Evolutionary conservation across 2,113 vertebrate species (phyloP).

Genomic region (Microtus richardsoni): DNA sequence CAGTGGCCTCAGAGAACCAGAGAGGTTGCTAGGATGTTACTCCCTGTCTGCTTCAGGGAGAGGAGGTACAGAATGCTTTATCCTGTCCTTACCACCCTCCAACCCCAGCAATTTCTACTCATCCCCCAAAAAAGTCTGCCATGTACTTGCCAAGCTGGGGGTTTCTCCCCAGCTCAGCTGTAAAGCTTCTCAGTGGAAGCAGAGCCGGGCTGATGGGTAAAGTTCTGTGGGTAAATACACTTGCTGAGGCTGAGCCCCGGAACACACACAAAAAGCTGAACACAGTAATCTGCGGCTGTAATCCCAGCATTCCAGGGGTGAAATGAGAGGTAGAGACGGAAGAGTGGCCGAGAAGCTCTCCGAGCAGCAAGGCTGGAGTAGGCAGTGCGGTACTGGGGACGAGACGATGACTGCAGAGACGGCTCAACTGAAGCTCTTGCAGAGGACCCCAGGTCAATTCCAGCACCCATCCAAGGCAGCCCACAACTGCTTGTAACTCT

Average conservation of each 20-base stretch:
- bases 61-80: neutral
- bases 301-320: neutral
- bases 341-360: neutral
- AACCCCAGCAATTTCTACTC: neutral
- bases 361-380: neutral
- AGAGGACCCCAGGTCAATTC: neutral
- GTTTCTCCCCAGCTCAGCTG: neutral
- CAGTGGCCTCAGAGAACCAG: neutral
- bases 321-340: neutral
- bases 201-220: neutral
- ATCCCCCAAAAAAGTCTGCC: neutral
- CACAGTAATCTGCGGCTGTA: neutral
- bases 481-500: neutral
- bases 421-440: neutral
- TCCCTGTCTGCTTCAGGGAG: neutral
- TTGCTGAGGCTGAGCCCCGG: neutral
- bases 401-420: neutral
- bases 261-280: neutral
- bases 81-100: neutral
- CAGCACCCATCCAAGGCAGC: too few species aligned
- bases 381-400: too few species aligned
- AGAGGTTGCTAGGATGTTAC: too few species aligned
- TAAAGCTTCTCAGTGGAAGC: neutral
- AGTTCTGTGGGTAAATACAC: neutral
- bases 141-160: neutral